Evolutionary conservation across 2,888 invertebrate species (phyloP), one percentile per base, ranked within the genome.

Genomic region (Drosophila nr. medialis): DNA sequence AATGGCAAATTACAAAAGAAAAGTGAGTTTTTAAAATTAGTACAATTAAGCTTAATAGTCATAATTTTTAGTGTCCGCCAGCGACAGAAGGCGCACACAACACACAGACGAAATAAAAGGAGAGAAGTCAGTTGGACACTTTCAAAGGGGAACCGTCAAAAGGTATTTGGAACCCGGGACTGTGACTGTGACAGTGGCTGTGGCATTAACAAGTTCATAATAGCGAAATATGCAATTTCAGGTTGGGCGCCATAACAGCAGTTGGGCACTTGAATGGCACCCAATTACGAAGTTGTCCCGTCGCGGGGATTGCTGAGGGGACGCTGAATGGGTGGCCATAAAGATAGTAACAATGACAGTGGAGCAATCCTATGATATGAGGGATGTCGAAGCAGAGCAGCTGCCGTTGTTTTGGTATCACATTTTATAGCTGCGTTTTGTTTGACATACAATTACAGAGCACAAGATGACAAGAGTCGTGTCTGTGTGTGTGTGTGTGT

Each of bases 41-140:
- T 76, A 79, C 89, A 85, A 86, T 85, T 89, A 89, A 81, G 79
- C 77, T 89, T 89, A 85, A 85, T 89, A 81, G 85, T 81, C 77
- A 77, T 81, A 81, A 81, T 89, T 86, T 89, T 81, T 79, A 83
- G 87, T 71, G 75, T 64, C 56, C 56, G 54, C 61, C 55, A 59
- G 50, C 10, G 63, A 32, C 65, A 60, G 49, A 64, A 63, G 45
- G 21, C 15, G 7, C 45, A 24, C 3, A 8, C 24, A 8, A 15
- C 8, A 7, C 13, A 10, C 10, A 10, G 10, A 32, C 4, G 32
- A 32, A 32, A 32, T 2, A 30, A 21, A 8, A 45, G 15, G 4
- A 45, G 18, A 13, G 21, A 13, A 45, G 7, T 45, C 45, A 45
- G 21, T 24, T 45, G 21, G 7, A 24, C 45, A 45, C 63, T 27